Percentiles rank a stretch among this genome's conserved stretches.
phyloP scores from a whole-genome alignment of 2,888 invertebrate genomes.

The Muscina levida region DNA sequence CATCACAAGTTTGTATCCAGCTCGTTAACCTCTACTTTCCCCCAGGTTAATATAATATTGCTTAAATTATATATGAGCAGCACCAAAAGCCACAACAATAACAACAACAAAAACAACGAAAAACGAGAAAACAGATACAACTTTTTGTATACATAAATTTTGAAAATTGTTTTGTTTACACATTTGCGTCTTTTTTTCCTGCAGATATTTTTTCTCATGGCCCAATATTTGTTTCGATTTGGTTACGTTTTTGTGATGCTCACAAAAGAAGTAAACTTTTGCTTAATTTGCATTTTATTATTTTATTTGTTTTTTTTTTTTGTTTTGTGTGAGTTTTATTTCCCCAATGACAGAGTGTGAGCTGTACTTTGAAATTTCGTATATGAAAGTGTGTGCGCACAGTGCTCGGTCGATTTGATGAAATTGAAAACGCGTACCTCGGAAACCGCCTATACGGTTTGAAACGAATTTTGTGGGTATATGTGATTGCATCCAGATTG shows the following conservation, averaged over 20 bases:
- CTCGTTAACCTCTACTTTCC: slow-evolving; percentile 5
- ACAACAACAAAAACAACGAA: too few relatives aligned
- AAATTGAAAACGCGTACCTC: neutral
- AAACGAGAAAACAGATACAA: neutral
- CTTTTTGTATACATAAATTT: slow-evolving; percentile 16
- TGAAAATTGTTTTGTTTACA: slow-evolving; percentile 4
- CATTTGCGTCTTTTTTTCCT: neutral
- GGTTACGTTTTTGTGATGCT: neutral
- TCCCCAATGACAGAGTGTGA: slow-evolving; percentile 42
- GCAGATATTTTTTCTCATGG: neutral
- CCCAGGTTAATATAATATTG: slow-evolving; percentile 16
- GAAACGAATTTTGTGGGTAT: too few relatives aligned
- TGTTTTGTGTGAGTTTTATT: too few relatives aligned
- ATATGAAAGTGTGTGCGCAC: neutral
- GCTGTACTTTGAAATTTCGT: slow-evolving; percentile 27
- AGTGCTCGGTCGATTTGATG: neutral
- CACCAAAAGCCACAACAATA: too few relatives aligned
- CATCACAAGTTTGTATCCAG: neutral
- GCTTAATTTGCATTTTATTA: slow-evolving; percentile 62
- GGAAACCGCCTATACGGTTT: neutral
- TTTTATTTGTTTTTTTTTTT: slow-evolving; percentile 51
- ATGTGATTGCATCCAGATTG: too few relatives aligned
- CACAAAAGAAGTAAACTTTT: slow-evolving; percentile 44
- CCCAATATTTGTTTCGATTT: neutral
- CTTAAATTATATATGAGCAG: slow-evolving; percentile 9